Evolutionary conservation across 2,797 vertebrate species (phyloP), one percentile per base, ranked within the genome.

Genomic region (Myotis planiceps): DNA sequence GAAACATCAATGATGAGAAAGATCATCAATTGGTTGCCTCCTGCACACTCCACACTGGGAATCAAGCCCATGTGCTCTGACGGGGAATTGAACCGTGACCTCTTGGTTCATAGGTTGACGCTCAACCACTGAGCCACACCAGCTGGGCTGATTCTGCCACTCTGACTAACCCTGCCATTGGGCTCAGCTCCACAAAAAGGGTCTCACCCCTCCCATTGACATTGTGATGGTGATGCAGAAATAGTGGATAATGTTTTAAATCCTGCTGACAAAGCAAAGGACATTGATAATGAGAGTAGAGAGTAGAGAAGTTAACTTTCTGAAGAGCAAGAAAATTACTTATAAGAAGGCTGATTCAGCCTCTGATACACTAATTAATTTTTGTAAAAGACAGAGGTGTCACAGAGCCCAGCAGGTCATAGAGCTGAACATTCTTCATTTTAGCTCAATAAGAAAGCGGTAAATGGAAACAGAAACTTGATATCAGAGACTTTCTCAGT

Each of bases 311-410:
- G 88, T 88, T 96, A 93, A 96, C 93, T 96, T 97, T 92, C 68
- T 83, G 88, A 93, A 95, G 84, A 93, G 60, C 39, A 90, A 90
- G 90, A 92, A 97, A 95, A 97, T 92, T 95, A 55, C 92, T 92
- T 80, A 85, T 63, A 97, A 95, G 95, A 97, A 90, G 66, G 90
- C 94, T 97, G 97, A 97, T 85, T 98, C 96, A 97, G 92, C 84
- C 82, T 97, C 96, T 90, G 37, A 94, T 88, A 91, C 65, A 93
- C 92, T 94, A 96, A 97, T 96, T 98, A 96, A 97, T 96, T 97
- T 97, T 96, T 90, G 66, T 65, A 76, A 91, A 96, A 92, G 96
- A 95, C 72, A 90, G 65, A 95, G 71, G 58, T 96, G 94, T 97
- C 81, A 88, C 72, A n/a, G 37, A 96, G 75, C 78, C 65, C 74